A percentile compares a stretch with the other conserved stretches of the same genome.
Conservation (phyloP, 1,140 invertebrate species). For the Magallana ariakensis region DNA sequence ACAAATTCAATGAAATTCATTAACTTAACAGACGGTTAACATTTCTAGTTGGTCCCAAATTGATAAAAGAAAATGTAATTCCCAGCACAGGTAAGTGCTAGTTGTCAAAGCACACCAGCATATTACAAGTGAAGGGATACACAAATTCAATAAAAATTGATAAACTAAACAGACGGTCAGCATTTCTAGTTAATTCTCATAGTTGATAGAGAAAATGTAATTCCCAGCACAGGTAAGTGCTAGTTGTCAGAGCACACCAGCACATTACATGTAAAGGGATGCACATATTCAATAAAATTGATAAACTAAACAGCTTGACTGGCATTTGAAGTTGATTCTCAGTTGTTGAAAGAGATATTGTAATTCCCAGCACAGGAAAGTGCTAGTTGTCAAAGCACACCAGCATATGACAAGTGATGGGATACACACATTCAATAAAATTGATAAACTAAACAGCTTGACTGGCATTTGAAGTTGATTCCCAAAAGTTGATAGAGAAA, state of each 20-base stretch:
- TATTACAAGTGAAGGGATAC: background rate
- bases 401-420: slow-evolving; percentile 10
- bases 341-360: background rate
- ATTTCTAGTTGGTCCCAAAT: no score
- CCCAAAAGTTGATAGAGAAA: no score
- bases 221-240: slow-evolving; percentile 55
- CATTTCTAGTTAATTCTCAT: no score
- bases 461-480: no score
- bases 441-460: no score
- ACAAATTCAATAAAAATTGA: background rate
- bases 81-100: slow-evolving; percentile 58
- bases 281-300: background rate
- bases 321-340: no score
- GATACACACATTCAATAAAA: background rate
- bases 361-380: background rate
- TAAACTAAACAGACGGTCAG: no score
- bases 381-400: background rate
- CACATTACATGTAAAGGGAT: slow-evolving; percentile 5
- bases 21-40: no score
- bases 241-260: slow-evolving; percentile 37
- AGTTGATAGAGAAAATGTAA: no score
- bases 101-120: slow-evolving; percentile 29
- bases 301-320: no score
- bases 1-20: background rate
- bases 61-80: no score